phyloP scores from a whole-genome alignment of 1,140 invertebrate species.

The Cydia splendana region DNA sequence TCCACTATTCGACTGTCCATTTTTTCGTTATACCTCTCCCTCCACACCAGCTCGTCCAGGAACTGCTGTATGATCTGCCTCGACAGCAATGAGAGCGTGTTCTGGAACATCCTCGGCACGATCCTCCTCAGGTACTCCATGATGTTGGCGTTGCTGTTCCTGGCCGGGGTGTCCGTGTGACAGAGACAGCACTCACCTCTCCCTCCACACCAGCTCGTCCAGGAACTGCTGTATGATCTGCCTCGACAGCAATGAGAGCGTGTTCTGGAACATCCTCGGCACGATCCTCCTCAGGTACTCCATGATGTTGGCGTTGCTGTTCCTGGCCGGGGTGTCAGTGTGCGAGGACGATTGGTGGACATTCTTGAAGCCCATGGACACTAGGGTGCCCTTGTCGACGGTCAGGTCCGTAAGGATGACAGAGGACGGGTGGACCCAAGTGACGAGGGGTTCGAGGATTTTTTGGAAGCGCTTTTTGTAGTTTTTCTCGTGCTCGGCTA shows the following conservation, averaged over 20 bases:
- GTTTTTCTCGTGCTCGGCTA: slow-evolving; percentile 87
- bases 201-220: slow-evolving; percentile 91
- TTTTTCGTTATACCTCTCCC: slow-evolving; percentile 61
- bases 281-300: slow-evolving; percentile 91
- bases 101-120: slow-evolving; percentile 94
- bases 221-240: slow-evolving; percentile 94
- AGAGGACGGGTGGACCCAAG: slow-evolving; percentile 89
- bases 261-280: slow-evolving; percentile 94
- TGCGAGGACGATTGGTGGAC: slow-evolving; percentile 85
- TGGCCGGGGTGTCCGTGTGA: slow-evolving; percentile 81
- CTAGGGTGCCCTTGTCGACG: slow-evolving; percentile 88
- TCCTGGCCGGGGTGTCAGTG: slow-evolving; percentile 80
- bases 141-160: slow-evolving; percentile 86
- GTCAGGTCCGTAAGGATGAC: slow-evolving; percentile 90
- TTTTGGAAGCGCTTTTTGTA: slow-evolving; percentile 88
- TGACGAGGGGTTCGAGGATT: slow-evolving; percentile 87
- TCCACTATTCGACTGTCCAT: no score
- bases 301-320: slow-evolving; percentile 90
- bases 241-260: slow-evolving; percentile 88
- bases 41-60: slow-evolving; percentile 92
- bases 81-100: slow-evolving; percentile 90
- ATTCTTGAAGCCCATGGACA: slow-evolving; percentile 88
- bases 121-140: slow-evolving; percentile 93
- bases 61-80: slow-evolving; percentile 94
- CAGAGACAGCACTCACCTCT: slow-evolving; percentile 66